phyloP scores from a whole-genome alignment of 2,113 vertebrate genomes.

The Bubo blakistoni region DNA sequence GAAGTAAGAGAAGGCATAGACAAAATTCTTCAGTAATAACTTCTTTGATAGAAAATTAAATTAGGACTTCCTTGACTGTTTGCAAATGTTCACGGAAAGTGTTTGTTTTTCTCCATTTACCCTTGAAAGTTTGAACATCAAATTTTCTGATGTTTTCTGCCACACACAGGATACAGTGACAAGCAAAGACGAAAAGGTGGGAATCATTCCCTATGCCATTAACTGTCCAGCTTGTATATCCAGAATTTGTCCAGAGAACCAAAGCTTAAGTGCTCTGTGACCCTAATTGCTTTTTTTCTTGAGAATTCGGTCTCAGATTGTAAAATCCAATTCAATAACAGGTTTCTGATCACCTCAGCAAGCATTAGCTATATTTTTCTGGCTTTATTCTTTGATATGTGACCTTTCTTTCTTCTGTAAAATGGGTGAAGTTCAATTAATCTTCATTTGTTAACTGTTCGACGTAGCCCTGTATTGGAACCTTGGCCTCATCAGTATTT shows the following conservation, averaged over 20 bases:
- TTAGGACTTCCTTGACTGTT: background rate
- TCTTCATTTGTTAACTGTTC: background rate
- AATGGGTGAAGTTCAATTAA: background rate
- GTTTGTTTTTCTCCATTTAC: background rate
- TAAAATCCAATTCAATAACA: background rate
- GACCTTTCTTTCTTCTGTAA: background rate
- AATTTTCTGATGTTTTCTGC: background rate
- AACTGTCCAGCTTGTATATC: background rate
- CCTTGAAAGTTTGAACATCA: background rate
- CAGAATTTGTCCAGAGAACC: background rate
- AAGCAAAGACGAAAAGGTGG: background rate
- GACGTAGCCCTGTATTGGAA: background rate
- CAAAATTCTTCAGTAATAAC: background rate
- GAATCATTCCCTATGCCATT: background rate
- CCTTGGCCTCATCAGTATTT: background rate
- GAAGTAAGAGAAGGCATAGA: background rate
- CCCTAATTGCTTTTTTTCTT: background rate
- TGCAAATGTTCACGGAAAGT: background rate
- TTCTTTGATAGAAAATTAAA: background rate
- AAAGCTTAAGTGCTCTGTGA: background rate
- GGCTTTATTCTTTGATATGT: background rate
- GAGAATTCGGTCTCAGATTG: background rate
- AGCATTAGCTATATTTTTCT: background rate
- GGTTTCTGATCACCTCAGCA: background rate
- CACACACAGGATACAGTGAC: background rate